Base-by-base conservation (phyloP, 1,140 invertebrate genomes). In the Lysiphlebus fabarum region DNA sequence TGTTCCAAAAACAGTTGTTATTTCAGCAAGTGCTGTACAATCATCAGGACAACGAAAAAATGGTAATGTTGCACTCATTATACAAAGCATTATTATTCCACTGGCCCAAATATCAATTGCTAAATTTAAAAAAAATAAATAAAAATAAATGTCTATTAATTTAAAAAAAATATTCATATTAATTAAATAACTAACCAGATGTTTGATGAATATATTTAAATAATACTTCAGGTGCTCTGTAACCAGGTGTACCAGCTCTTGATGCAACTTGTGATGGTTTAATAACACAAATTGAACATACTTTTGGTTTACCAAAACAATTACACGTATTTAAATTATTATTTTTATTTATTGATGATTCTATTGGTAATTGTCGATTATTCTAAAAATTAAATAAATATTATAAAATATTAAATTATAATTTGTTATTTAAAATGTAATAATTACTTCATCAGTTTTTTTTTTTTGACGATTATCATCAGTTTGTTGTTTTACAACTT, bases 101-200 rank as follows among this genome's bases (percentile, higher is more conserved):
- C 86, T 85, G 40, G 93, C 90, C 93, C 93, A 96, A 56, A 94
- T 83, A 79, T 96, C 93, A 61, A 96, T 88, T 63, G 89, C 90
- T 82, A 79, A 40, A 77, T 72, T 48, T 33, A 11, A 12, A 44
- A 6, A 51, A 11, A 14, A 6, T 8, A 36, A 8, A 50, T 2
- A 26, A 12, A 8, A 34, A 40, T 50, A 38, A 38, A 33, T 5
- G 51, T 43, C 10, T 44, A 37, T 11, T 5, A 37, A 50, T 7
- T 41, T 42, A n/a, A 48, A 17, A 1, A 11, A 40, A 40, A 40
- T 40, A 11, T 26, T 26, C 5, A 5, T 17, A 8, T 44, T 9
- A 34, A 10, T 45, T 56, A 53, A 17, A 17, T 38, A 4, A 48
- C 36, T 79, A 34, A 87, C 86, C 86, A 71, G 87, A 86, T 6